A percentile compares a stretch with the other conserved stretches of the same genome.
phyloP scores from a whole-genome alignment of 2,888 invertebrate species.

The Drosophila eohydei region DNA sequence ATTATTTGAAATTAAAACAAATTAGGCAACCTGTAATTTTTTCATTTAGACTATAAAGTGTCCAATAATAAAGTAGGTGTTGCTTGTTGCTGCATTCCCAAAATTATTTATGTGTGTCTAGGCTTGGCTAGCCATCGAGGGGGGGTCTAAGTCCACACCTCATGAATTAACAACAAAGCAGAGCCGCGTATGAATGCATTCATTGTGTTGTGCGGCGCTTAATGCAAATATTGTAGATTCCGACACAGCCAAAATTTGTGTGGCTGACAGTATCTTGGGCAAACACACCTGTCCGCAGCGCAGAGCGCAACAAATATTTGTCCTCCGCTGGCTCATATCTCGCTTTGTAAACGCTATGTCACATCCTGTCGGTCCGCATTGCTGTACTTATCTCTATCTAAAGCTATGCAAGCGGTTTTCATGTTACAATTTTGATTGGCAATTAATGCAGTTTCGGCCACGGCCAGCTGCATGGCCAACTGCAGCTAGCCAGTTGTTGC shows the following conservation, averaged over 20 bases:
- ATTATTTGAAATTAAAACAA: slow-evolving; percentile 81
- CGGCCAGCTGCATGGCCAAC: slow-evolving; percentile 41
- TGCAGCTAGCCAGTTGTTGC: not conserved
- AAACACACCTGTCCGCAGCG: slow-evolving; percentile 55
- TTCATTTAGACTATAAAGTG: slow-evolving; percentile 76
- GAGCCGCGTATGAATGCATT: slow-evolving; percentile 67
- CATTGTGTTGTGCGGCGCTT: slow-evolving; percentile 51
- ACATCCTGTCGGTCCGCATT: slow-evolving; percentile 53
- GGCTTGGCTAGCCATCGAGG: not conserved
- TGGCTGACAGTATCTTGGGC: slow-evolving; percentile 15
- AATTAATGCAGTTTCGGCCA: slow-evolving; percentile 64
- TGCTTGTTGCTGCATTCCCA: slow-evolving; percentile 44
- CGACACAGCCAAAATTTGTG: slow-evolving; percentile 4
- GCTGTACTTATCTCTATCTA: slow-evolving; percentile 40
- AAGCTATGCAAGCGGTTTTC: slow-evolving; percentile 54
- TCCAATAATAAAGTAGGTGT: slow-evolving; percentile 82
- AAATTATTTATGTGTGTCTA: slow-evolving; percentile 64
- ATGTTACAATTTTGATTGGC: slow-evolving; percentile 73
- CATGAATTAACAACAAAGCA: slow-evolving; percentile 76
- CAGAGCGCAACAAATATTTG: slow-evolving; percentile 37
- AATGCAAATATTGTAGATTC: slow-evolving; percentile 43
- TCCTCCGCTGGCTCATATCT: slow-evolving; percentile 23
- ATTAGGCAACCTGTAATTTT: slow-evolving; percentile 82
- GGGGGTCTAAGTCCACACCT: slow-evolving; percentile 63
- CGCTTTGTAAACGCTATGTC: slow-evolving; percentile 39